Percentiles rank a stretch among this genome's conserved stretches.
Conservation (phyloP, 2,888 invertebrate genomes). For the Synergus gifuensis region DNA sequence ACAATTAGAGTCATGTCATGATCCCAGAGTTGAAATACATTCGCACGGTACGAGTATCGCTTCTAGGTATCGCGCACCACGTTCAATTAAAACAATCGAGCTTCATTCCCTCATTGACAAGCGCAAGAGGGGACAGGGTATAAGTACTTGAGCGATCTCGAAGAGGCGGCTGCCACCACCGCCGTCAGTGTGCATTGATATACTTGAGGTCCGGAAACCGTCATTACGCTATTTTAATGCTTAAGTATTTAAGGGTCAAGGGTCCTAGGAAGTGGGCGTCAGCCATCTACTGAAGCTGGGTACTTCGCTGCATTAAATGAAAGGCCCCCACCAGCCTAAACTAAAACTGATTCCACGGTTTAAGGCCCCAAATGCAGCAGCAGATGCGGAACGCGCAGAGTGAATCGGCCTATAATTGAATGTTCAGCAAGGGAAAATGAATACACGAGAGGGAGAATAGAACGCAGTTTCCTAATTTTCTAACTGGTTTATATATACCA, state of each 20-base stretch:
- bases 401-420: conserved; percentile 44
- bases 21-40: conserved; percentile 39
- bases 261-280: conserved; percentile 72
- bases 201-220: conserved; percentile 69
- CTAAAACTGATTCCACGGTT: conserved; percentile 50
- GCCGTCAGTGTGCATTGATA: conserved; percentile 55
- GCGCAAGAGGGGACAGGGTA: conserved; percentile 52
- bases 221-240: conserved; percentile 74
- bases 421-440: neutral
- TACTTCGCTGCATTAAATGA: conserved; percentile 54
- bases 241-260: conserved; percentile 71
- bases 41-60: conserved; percentile 63
- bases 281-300: conserved; percentile 55
- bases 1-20: conserved; percentile 1
- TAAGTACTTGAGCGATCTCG: conserved; percentile 41
- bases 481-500: neutral
- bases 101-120: conserved; percentile 66
- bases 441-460: neutral
- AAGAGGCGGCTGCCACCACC: conserved; percentile 48
- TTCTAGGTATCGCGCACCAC: conserved; percentile 66
- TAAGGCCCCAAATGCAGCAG: conserved; percentile 49
- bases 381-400: conserved; percentile 49
- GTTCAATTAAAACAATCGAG: conserved; percentile 72
- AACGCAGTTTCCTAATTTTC: neutral
- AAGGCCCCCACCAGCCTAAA: conserved; percentile 51